Conservation (phyloP, 2,113 vertebrate genomes). For the Odontophorus gujanensis region DNA sequence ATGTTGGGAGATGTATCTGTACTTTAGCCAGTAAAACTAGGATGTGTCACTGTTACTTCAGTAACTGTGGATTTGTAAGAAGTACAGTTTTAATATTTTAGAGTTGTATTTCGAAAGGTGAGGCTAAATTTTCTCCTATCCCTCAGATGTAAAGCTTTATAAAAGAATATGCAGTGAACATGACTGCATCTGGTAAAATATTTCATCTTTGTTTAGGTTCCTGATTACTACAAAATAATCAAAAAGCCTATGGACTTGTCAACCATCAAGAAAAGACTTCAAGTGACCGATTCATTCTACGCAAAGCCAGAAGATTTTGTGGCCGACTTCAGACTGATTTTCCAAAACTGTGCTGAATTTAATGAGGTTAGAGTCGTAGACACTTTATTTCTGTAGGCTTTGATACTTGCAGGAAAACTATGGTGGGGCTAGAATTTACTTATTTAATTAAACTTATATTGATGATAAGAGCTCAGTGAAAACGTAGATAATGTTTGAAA, state of each 20-base stretch:
- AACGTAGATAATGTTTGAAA: neutral
- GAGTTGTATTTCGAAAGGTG: neutral
- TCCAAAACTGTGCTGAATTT: conserved; percentile 85
- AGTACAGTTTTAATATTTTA: neutral
- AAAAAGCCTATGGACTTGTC: conserved; percentile 87
- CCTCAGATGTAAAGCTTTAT: neutral
- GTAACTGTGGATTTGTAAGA: neutral
- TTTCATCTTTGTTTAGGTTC: conserved; percentile 71
- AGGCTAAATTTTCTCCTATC: neutral
- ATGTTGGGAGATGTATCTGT: neutral
- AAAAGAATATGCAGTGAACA: neutral
- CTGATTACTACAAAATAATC: conserved; percentile 86
- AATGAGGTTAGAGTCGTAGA: conserved; percentile 79
- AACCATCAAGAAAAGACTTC: conserved; percentile 83
- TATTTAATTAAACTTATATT: neutral
- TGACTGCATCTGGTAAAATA: neutral
- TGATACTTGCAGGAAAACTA: neutral
- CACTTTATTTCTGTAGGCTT: neutral
- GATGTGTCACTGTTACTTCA: neutral
- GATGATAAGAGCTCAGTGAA: neutral
- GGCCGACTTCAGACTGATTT: conserved; percentile 82
- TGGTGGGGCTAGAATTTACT: neutral
- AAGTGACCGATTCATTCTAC: conserved; percentile 74
- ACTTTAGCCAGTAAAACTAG: neutral
- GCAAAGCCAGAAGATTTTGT: conserved; percentile 82